These are phyloP conservation scores for Venustaconcha ellipsiformis DNA, from an alignment of 1,140 invertebrate genomes.

Conservation along the genomic window DNA sequence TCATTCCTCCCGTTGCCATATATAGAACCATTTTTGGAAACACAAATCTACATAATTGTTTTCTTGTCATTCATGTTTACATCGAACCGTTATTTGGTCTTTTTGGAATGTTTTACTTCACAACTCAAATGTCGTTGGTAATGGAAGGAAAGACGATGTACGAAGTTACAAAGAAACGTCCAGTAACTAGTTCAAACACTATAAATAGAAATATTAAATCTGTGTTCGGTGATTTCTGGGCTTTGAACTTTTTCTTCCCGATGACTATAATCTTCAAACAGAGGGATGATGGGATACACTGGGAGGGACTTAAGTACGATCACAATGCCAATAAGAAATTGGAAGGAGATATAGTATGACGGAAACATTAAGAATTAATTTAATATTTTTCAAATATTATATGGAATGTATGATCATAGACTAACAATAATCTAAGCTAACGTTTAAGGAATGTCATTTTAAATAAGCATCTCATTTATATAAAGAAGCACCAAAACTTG, in stretches of 20 bases:
- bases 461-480: too few species aligned
- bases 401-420: too few species aligned
- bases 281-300: slow-evolving; percentile 45
- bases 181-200: slow-evolving; percentile 26
- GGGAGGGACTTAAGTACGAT: slow-evolving; percentile 42
- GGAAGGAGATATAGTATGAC: slow-evolving; percentile 13
- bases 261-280: slow-evolving; percentile 51
- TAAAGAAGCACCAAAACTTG: too few species aligned
- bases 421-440: too few species aligned
- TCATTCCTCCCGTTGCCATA: slow-evolving; percentile 33
- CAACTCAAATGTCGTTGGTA: slow-evolving; percentile 39
- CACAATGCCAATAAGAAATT: slow-evolving; percentile 30
- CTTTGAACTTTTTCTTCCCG: slow-evolving; percentile 55
- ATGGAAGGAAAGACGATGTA: slow-evolving; percentile 43
- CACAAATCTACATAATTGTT: slow-evolving; percentile 8
- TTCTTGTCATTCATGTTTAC: slow-evolving; percentile 31
- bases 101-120: slow-evolving; percentile 40
- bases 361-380: too few species aligned
- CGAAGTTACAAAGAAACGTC: slow-evolving; percentile 41
- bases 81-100: slow-evolving; percentile 34
- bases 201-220: slow-evolving; percentile 42
- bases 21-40: slow-evolving; percentile 18
- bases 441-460: too few species aligned
- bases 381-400: too few species aligned
- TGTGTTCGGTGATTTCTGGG: slow-evolving; percentile 59